These are phyloP conservation scores for Rhynchotus rufescens DNA, from an alignment of 2,797 vertebrate genomes.

Conservation along the genomic window DNA sequence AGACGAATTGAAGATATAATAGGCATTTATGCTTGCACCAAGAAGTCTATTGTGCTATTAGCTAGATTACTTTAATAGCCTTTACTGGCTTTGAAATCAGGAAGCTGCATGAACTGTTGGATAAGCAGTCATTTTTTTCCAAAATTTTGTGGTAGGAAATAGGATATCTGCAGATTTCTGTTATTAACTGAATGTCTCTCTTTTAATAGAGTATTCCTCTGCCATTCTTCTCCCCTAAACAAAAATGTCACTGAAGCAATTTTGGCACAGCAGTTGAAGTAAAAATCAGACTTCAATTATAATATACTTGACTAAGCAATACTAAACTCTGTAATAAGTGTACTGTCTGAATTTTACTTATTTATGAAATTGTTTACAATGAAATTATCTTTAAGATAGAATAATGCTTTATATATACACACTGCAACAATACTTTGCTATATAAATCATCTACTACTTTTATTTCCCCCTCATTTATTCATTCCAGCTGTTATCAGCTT, in stretches of 20 bases:
- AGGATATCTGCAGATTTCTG: neutral
- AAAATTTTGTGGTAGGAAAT: slow-evolving; percentile 34
- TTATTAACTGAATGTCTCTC: slow-evolving; percentile 3
- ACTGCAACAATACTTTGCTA: neutral
- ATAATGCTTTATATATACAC: neutral
- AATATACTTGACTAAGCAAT: neutral
- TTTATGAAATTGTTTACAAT: neutral
- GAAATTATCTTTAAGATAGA: neutral
- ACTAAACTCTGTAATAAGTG: neutral
- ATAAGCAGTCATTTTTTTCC: slow-evolving; percentile 30
- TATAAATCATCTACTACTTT: neutral
- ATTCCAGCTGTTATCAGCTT: neutral
- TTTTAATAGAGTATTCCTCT: slow-evolving; percentile 12
- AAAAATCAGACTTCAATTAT: neutral
- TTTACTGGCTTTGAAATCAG: slow-evolving; percentile 68
- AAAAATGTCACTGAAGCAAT: neutral
- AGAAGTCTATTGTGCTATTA: slow-evolving; percentile 66
- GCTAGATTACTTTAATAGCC: slow-evolving; percentile 70
- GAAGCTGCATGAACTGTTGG: slow-evolving; percentile 40
- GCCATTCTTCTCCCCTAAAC: neutral
- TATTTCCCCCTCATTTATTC: neutral
- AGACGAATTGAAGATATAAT: slow-evolving; percentile 41
- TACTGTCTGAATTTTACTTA: slow-evolving; percentile 1
- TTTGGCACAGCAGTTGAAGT: slow-evolving; percentile 22
- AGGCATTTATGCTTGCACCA: slow-evolving; percentile 51